Conservation (phyloP, 2,888 invertebrate species). For the Zaprionus lineosus region DNA sequence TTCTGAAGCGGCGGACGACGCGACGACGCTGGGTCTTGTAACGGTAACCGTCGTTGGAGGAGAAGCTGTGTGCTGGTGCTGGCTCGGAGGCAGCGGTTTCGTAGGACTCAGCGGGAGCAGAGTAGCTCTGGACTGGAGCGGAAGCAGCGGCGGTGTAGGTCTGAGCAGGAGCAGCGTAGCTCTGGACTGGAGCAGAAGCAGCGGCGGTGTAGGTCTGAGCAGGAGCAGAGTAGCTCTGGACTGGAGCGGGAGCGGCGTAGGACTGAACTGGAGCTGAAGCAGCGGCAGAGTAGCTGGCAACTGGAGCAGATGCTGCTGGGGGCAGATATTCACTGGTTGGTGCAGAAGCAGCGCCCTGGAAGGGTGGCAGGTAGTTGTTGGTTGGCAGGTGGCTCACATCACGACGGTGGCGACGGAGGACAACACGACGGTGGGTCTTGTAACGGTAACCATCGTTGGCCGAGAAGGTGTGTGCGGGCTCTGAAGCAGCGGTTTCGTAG, state of each 20-base stretch:
- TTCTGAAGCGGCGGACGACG: conserved; percentile 74
- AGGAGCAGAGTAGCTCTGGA: too few species aligned
- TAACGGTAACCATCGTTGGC: conserved; percentile 75
- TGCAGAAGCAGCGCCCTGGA: conserved; percentile 58
- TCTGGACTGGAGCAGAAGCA: conserved; percentile 50
- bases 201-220: conserved; percentile 46
- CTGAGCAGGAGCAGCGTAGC: conserved; percentile 58
- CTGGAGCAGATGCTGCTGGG: conserved; percentile 34
- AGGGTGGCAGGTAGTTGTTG: conserved; percentile 73
- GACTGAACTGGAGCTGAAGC: conserved; percentile 16
- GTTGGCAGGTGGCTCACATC: conserved; percentile 75
- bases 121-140: conserved; percentile 38
- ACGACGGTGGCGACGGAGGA: conserved; percentile 77
- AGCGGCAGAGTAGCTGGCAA: conserved; percentile 21
- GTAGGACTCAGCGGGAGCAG: conserved; percentile 48
- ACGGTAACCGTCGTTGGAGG: conserved; percentile 79
- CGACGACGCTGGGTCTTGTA: conserved; percentile 80
- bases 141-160: conserved; percentile 37
- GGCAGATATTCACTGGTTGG: conserved; percentile 73
- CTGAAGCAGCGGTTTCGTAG: conserved; percentile 68
- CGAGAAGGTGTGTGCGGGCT: conserved; percentile 43
- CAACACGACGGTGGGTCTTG: conserved; percentile 75
- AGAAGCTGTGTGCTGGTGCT: conserved; percentile 65
- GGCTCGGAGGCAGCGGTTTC: conserved; percentile 56
- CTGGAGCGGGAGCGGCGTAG: conserved; percentile 41